These are phyloP conservation scores for Strigamia maritima DNA, from an alignment of 2,888 invertebrate species.

Conservation along the genomic window DNA sequence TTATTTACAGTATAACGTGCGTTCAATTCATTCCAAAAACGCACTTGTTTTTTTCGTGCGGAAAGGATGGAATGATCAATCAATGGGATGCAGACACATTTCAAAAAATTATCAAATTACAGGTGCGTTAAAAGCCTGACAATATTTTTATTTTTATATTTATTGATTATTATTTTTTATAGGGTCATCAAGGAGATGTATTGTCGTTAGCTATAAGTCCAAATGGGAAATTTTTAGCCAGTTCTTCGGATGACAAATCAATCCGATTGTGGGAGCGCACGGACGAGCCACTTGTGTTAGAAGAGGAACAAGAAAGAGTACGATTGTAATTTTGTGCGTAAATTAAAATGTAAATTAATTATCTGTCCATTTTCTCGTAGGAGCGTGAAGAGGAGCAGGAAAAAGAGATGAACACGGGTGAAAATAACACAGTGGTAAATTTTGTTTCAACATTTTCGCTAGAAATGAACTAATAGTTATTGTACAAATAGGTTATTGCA, in stretches of 20 bases:
- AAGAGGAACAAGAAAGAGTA: slow-evolving; percentile 76
- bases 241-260: slow-evolving; percentile 83
- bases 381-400: slow-evolving; percentile 68
- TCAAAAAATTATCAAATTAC: slow-evolving; percentile 80
- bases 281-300: slow-evolving; percentile 83
- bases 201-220: slow-evolving; percentile 72
- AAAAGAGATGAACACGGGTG: slow-evolving; percentile 55
- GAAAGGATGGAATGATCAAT: slow-evolving; percentile 90
- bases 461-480: slow-evolving; percentile 2
- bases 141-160: background rate
- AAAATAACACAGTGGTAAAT: slow-evolving; percentile 51
- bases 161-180: slow-evolving; percentile 34
- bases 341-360: background rate
- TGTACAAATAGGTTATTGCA: slow-evolving; percentile 51
- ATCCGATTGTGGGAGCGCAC: slow-evolving; percentile 80
- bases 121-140: slow-evolving; percentile 58
- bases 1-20: slow-evolving; percentile 68
- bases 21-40: slow-evolving; percentile 85
- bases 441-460: slow-evolving; percentile 24
- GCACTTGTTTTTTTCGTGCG: slow-evolving; percentile 88
- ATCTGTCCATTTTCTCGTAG: slow-evolving; percentile 52
- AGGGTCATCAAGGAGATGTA: slow-evolving; percentile 82
- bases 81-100: slow-evolving; percentile 96
- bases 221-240: slow-evolving; percentile 72
- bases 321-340: background rate